phyloP scores from a whole-genome alignment of 2,113 vertebrate species.

The Elephantulus edwardii region DNA sequence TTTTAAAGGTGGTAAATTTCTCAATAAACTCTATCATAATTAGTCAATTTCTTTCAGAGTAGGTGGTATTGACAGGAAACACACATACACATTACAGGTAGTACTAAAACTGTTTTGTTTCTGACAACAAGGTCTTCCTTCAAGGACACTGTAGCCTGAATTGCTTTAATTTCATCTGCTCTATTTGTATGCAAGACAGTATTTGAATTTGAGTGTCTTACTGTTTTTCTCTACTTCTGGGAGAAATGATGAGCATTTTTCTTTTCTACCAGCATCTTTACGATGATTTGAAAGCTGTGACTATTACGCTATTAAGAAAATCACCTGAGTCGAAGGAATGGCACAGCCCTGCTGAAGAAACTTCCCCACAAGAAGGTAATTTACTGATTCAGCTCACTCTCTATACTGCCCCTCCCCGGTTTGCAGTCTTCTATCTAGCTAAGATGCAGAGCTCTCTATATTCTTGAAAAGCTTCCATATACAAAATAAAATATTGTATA shows the following conservation, averaged over 20 bases:
- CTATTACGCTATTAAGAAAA: conserved; percentile 42
- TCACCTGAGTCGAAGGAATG: background rate
- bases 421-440: conserved; percentile 59
- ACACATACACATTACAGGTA: background rate
- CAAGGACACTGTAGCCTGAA: conserved; percentile 67
- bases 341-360: conserved; percentile 61
- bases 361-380: conserved; percentile 60
- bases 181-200: conserved; percentile 21
- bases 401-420: conserved; percentile 76
- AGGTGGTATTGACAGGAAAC: background rate
- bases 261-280: background rate
- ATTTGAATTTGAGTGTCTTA: background rate
- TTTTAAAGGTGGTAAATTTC: background rate
- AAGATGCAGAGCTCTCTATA: conserved; percentile 21
- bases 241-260: conserved; percentile 10
- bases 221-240: background rate
- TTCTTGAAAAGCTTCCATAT: conserved; percentile 56
- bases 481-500: conserved; percentile 49
- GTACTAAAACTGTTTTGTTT: conserved; percentile 42
- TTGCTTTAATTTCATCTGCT: conserved; percentile 58
- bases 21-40: background rate
- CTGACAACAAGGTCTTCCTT: conserved; percentile 62
- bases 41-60: background rate
- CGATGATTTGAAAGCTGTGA: conserved; percentile 22
- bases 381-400: conserved; percentile 30